A percentile compares a stretch with the other conserved stretches of the same genome.
Evolutionary conservation across 1,140 invertebrate genomes (phyloP).

Genomic region (Melitaea cinxia): DNA sequence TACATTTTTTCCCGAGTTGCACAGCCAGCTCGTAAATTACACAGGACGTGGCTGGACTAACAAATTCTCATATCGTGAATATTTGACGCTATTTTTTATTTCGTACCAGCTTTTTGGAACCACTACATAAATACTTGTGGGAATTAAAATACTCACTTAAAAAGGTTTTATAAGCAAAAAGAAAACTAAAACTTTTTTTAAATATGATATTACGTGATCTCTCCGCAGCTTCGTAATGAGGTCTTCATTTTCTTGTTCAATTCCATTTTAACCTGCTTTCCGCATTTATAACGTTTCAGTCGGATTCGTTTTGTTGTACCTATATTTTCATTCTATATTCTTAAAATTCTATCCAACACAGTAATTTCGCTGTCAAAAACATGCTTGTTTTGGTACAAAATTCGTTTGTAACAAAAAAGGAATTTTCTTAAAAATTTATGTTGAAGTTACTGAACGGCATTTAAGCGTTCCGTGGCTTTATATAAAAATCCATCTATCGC

Average conservation of each 20-base stretch:
- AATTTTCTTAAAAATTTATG: too few relatives aligned
- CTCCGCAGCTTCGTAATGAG: not conserved
- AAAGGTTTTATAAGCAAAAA: slow-evolving; percentile 12
- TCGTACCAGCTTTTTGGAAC: slow-evolving; percentile 25
- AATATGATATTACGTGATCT: not conserved
- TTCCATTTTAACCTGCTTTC: not conserved
- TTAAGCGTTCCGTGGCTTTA: too few relatives aligned
- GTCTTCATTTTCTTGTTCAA: not conserved
- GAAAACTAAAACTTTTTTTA: slow-evolving; percentile 4
- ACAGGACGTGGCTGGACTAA: slow-evolving; percentile 41
- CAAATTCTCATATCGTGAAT: slow-evolving; percentile 41
- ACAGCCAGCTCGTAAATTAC: slow-evolving; percentile 44
- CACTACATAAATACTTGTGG: slow-evolving; percentile 35
- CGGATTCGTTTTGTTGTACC: not conserved
- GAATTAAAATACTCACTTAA: slow-evolving; percentile 37
- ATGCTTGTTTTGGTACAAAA: not conserved
- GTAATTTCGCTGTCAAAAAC: not conserved
- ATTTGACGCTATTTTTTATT: slow-evolving; percentile 44
- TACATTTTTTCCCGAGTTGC: slow-evolving; percentile 23
- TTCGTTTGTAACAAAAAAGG: not conserved
- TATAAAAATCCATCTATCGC: too few relatives aligned
- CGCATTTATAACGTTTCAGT: not conserved
- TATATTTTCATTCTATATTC: not conserved
- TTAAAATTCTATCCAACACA: not conserved
- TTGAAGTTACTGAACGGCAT: too few relatives aligned